phyloP scores from a whole-genome alignment of 2,888 invertebrate genomes.

The Ophioninae sp. region DNA sequence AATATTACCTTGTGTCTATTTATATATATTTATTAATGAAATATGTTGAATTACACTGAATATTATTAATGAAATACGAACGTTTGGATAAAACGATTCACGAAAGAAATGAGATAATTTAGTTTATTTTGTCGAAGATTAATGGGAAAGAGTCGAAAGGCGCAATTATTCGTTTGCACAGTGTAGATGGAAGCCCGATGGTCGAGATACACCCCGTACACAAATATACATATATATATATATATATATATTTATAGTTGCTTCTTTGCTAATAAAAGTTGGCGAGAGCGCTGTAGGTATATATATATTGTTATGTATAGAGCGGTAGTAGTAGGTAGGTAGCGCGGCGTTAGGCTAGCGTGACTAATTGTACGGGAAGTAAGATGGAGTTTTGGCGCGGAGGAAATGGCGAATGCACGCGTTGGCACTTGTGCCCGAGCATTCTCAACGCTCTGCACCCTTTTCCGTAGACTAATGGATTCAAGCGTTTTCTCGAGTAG shows the following conservation, averaged over 20 bases:
- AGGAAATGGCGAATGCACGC: conserved; percentile 42
- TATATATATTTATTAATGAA: too few species aligned
- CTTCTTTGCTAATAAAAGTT: conserved; percentile 4
- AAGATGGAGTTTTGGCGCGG: conserved; percentile 36
- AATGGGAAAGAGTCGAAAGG: too few species aligned
- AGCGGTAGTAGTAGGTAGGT: too few species aligned
- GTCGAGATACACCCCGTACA: too few species aligned
- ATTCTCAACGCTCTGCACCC: conserved; percentile 41
- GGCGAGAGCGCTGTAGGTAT: conserved; percentile 35
- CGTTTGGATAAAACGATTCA: too few species aligned
- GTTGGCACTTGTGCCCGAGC: conserved; percentile 11
- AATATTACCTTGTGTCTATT: too few species aligned
- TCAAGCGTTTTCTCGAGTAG: background rate
- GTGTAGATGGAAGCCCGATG: too few species aligned
- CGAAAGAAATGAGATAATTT: too few species aligned
- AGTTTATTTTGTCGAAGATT: too few species aligned
- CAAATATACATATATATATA: background rate
- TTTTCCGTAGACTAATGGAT: conserved; percentile 29
- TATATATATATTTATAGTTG: background rate
- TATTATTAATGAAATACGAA: too few species aligned
- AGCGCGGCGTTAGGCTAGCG: conserved; percentile 61
- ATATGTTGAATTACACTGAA: too few species aligned
- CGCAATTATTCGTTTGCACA: too few species aligned
- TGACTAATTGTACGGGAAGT: conserved; percentile 75
- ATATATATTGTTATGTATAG: conserved; percentile 18